These are phyloP conservation scores for Poecilus cupreus DNA, from an alignment of 2,888 invertebrate genomes.

Conservation along the genomic window DNA sequence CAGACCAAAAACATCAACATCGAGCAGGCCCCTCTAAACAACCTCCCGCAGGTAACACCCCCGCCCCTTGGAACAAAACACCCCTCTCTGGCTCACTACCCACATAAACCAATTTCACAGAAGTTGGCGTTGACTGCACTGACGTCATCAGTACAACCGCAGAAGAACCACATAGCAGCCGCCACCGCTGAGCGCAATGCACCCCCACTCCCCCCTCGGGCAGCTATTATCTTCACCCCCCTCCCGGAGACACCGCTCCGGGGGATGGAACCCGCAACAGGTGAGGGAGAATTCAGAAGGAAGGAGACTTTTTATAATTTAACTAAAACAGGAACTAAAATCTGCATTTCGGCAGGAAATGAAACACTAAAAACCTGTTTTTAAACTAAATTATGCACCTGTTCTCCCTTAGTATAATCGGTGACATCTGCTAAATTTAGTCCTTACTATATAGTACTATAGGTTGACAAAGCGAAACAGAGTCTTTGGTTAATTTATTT, in stretches of 20 bases:
- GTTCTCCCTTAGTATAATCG: background rate
- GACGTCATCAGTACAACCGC: slow-evolving; percentile 27
- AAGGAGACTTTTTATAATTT: too few species aligned
- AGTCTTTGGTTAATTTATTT: too few species aligned
- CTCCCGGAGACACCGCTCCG: slow-evolving; percentile 57
- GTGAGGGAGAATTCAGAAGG: background rate
- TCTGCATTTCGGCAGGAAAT: background rate
- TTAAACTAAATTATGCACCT: background rate
- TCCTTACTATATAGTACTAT: too few species aligned
- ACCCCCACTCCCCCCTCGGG: slow-evolving; percentile 69
- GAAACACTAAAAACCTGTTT: background rate
- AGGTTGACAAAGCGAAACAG: too few species aligned
- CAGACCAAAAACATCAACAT: slow-evolving; percentile 80
- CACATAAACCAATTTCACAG: background rate
- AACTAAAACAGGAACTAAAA: background rate
- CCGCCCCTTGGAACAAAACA: background rate
- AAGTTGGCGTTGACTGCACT: slow-evolving; percentile 26
- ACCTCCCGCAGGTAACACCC: slow-evolving; percentile 62
- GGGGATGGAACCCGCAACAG: background rate
- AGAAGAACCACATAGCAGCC: slow-evolving; percentile 47
- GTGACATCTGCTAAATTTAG: too few species aligned
- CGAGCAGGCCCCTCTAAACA: slow-evolving; percentile 73
- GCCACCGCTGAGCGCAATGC: slow-evolving; percentile 41
- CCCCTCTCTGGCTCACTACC: background rate
- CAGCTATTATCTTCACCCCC: slow-evolving; percentile 68